phyloP scores from a whole-genome alignment of 2,888 invertebrate genomes.

The Chrysodeixis includens region DNA sequence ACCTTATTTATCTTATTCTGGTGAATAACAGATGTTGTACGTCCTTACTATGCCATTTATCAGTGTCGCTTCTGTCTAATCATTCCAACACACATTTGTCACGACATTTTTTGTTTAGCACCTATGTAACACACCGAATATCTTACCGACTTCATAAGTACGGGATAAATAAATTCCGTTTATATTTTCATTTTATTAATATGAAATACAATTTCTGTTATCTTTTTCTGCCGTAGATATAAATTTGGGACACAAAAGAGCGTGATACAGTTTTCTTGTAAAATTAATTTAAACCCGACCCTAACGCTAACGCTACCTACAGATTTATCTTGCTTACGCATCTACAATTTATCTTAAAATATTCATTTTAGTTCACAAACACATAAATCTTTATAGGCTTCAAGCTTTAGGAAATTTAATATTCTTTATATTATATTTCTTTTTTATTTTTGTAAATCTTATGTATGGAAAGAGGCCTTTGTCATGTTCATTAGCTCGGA shows the following conservation, averaged over 20 bases:
- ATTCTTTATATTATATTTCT: not conserved
- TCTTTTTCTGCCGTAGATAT: constrained; percentile 20
- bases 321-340: constrained; percentile 44
- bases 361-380: constrained; percentile 33
- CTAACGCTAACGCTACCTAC: constrained; percentile 43
- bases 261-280: constrained; percentile 33
- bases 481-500: no score
- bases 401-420: constrained; percentile 9
- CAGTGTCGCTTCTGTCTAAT: constrained; percentile 80
- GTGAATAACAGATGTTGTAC: constrained; percentile 79
- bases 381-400: constrained; percentile 21
- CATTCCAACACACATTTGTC: constrained; percentile 77
- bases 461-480: no score
- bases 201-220: constrained; percentile 12
- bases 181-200: constrained; percentile 35
- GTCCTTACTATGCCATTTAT: constrained; percentile 74
- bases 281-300: constrained; percentile 39
- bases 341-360: constrained; percentile 32
- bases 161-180: constrained; percentile 38
- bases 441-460: not conserved
- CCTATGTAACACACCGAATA: constrained; percentile 49
- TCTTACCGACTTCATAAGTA: constrained; percentile 43
- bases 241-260: constrained; percentile 42
- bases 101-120: constrained; percentile 66
- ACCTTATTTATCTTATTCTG: constrained; percentile 78